Evolutionary conservation across 1,140 invertebrate species (phyloP), one percentile per base, ranked within the genome.

Genomic region (Branchinecta lindahli): DNA sequence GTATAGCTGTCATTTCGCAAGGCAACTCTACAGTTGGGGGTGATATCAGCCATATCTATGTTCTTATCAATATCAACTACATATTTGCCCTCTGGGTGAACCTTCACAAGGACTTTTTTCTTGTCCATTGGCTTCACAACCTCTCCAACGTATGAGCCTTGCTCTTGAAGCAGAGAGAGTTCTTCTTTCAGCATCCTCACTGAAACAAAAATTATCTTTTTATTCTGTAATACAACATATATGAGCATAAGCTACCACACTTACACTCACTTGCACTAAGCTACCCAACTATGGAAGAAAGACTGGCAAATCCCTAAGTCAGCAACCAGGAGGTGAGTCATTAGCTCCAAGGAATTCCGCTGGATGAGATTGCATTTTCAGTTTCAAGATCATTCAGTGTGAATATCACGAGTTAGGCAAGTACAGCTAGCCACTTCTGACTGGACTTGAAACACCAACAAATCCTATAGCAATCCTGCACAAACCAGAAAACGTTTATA

Each of bases 91-190:
- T 99, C 97, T 3, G 97, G 97, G 81, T 99, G 97, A 10, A 99
- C 95, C 83, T 99, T 99, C 0, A 99, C 97, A 0, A 99, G 81
- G 4, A 99, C 96, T 81, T 99, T 99, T 80, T 99, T 99, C 79
- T 99, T 99, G 78, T 99, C 96, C 96, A 99, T 99, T 0, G 94
- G 94, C 79, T 99, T 99, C 0, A 98, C 94, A 45, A 99, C 96
- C 83, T 99, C 97, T 10, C 97, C 97, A 7, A 99, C 97, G 81
- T 99, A 99, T 10, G 94, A 98, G 9, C 97, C 97, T 82, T 99
- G 97, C 77, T 99, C 97, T 81, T 99, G 97, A 10, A 99, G 82
- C 10, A 98, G 83, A 80, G 98, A 96, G 0, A 99, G 81, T 78
- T 99, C 97, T 80, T 99, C 97, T 15, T 96, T 85, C 46, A 99